Conservation (phyloP, 2,113 vertebrate species). For the Trichechus manatus region DNA sequence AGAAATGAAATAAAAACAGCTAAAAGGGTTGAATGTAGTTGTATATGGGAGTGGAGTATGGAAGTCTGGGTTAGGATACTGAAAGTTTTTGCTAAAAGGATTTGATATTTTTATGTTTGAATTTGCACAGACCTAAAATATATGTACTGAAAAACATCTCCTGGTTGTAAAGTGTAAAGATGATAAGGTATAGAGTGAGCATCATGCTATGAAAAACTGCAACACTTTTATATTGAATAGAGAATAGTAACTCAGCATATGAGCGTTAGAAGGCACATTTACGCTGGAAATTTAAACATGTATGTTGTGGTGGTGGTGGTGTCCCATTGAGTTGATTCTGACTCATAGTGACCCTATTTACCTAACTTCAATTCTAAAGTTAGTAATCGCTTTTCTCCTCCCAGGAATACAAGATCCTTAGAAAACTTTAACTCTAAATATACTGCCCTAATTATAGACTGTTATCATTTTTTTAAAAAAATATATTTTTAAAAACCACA, state of each 20-base stretch:
- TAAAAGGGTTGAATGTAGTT: too few species aligned
- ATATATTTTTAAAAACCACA: background rate
- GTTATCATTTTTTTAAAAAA: background rate
- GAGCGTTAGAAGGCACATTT: background rate
- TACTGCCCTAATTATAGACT: background rate
- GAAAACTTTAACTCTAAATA: background rate
- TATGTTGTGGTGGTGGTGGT: too few species aligned
- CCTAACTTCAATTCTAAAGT: background rate
- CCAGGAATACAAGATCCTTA: background rate
- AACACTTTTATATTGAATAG: background rate
- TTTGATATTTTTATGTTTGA: background rate
- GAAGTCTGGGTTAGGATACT: background rate
- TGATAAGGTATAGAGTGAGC: background rate
- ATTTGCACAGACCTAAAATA: background rate
- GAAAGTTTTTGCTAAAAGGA: background rate
- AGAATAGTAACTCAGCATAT: background rate
- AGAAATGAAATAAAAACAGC: too few species aligned
- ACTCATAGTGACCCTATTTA: too few species aligned
- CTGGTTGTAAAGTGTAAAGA: background rate
- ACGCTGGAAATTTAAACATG: background rate
- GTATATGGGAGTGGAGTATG: background rate
- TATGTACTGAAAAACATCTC: background rate
- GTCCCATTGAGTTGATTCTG: too few species aligned
- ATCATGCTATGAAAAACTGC: background rate
- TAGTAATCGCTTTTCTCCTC: background rate